phyloP scores from a whole-genome alignment of 2,797 vertebrate species.

The Sternarchorhynchus goeldii region DNA sequence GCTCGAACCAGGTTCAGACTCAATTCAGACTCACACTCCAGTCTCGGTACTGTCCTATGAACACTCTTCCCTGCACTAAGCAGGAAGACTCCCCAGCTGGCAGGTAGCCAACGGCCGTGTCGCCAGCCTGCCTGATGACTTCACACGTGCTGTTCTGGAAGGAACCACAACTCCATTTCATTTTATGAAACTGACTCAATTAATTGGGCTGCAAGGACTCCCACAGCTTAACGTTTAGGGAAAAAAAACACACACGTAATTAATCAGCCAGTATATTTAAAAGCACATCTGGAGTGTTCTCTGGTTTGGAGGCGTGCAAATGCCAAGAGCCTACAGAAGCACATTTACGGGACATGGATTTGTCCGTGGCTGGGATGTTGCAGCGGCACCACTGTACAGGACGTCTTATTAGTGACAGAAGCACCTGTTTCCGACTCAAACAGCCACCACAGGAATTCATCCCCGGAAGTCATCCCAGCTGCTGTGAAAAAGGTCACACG shows the following conservation, averaged over 20 bases:
- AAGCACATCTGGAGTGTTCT: constrained; percentile 21
- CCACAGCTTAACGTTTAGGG: constrained; percentile 7
- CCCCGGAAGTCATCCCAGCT: not conserved
- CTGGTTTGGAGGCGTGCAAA: constrained; percentile 17
- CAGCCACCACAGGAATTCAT: not conserved
- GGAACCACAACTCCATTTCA: constrained; percentile 62
- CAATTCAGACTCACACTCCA: no score
- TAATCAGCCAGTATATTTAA: constrained; percentile 44
- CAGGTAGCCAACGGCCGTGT: constrained; percentile 13
- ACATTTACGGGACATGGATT: not conserved
- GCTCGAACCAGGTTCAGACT: no score
- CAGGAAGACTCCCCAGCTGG: not conserved
- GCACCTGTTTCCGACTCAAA: constrained; percentile 9
- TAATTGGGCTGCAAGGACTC: constrained; percentile 61
- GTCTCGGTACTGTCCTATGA: not conserved
- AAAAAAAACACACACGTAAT: constrained; percentile 21
- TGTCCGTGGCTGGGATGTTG: not conserved
- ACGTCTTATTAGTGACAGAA: not conserved
- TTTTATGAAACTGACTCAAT: constrained; percentile 66
- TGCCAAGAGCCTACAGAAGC: not conserved
- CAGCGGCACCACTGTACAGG: not conserved
- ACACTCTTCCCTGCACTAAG: no score
- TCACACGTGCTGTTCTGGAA: constrained; percentile 51
- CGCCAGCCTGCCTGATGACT: constrained; percentile 25
- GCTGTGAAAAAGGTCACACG: not conserved